Evolutionary conservation across 92 coral and sea anemone species (phyloP).

Genomic region (Palythoa heliodiscus): DNA sequence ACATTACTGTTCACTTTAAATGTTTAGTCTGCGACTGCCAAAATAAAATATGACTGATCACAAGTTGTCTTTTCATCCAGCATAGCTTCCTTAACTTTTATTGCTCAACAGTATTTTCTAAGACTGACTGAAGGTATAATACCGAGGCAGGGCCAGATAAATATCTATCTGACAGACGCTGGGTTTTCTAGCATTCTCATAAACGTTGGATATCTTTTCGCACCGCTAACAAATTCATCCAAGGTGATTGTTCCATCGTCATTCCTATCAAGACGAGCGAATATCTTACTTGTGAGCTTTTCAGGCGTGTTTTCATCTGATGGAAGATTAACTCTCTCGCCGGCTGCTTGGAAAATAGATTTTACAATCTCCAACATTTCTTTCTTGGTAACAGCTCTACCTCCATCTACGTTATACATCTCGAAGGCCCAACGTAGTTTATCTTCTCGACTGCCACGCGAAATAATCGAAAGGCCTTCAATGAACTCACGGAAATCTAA

Average conservation of each 20-base stretch:
- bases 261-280: conserved; percentile 86
- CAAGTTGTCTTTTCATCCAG: no score
- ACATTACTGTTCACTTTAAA: background rate
- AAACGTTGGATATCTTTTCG: conserved; percentile 89
- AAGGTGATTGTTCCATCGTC: conserved; percentile 89
- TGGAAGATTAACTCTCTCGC: conserved; percentile 72
- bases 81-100: background rate
- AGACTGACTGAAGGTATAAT: background rate
- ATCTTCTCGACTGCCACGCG: conserved; percentile 88
- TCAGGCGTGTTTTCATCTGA: conserved; percentile 96
- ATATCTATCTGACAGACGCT: conserved; percentile 58
- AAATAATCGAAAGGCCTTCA: conserved; percentile 93
- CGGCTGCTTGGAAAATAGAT: conserved; percentile 88
- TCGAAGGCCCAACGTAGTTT: conserved; percentile 99
- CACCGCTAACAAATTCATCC: conserved; percentile 89
- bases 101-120: background rate
- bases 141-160: background rate
- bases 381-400: conserved; percentile 77
- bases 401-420: conserved; percentile 95
- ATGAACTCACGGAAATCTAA: conserved; percentile 95
- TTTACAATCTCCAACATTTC: conserved; percentile 97
- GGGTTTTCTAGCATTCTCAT: conserved; percentile 95
- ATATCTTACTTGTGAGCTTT: conserved; percentile 89
- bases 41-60: no score
- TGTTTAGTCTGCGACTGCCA: no score